Percentiles rank a stretch among this genome's conserved stretches.
phyloP scores from a whole-genome alignment of 2,888 invertebrate genomes.

The Lasioglossum figueresi region DNA sequence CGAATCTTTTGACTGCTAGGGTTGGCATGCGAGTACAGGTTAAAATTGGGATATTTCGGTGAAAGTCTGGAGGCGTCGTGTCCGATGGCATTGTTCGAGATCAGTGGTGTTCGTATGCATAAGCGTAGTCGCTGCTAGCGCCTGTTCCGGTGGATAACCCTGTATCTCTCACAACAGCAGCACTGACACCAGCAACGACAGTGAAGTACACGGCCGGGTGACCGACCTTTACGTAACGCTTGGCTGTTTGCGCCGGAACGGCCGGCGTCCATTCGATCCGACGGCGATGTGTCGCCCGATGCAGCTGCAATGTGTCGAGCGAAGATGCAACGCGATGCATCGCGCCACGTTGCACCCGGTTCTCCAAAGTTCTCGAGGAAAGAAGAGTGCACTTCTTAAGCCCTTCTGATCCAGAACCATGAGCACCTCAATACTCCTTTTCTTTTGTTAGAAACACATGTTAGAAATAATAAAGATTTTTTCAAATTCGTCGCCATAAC shows the following conservation, averaged over 20 bases:
- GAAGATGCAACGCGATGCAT: constrained; percentile 10
- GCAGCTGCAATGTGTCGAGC: constrained; percentile 59
- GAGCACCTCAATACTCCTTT: background rate
- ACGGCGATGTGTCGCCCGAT: constrained; percentile 62
- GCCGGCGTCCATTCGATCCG: constrained; percentile 74
- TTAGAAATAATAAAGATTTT: background rate
- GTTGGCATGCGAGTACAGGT: background rate
- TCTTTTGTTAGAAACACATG: background rate
- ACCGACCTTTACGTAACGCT: constrained; percentile 84
- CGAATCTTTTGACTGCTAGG: too few species aligned
- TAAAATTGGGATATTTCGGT: background rate
- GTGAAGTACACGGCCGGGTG: constrained; percentile 80
- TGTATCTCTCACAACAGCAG: constrained; percentile 42
- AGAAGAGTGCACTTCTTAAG: background rate
- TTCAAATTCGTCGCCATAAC: background rate
- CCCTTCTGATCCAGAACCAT: background rate
- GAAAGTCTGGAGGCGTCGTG: background rate
- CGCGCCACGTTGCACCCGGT: background rate
- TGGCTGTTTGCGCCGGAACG: constrained; percentile 74
- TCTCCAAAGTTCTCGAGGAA: background rate
- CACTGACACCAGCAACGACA: constrained; percentile 56
- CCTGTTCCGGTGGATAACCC: constrained; percentile 13
- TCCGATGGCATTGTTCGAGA: background rate
- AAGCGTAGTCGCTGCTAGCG: background rate
- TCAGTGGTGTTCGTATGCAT: background rate